A percentile compares a stretch with the other conserved stretches of the same genome.
Conservation (phyloP, 23 tunicate genomes). For the Styela plicata region DNA sequence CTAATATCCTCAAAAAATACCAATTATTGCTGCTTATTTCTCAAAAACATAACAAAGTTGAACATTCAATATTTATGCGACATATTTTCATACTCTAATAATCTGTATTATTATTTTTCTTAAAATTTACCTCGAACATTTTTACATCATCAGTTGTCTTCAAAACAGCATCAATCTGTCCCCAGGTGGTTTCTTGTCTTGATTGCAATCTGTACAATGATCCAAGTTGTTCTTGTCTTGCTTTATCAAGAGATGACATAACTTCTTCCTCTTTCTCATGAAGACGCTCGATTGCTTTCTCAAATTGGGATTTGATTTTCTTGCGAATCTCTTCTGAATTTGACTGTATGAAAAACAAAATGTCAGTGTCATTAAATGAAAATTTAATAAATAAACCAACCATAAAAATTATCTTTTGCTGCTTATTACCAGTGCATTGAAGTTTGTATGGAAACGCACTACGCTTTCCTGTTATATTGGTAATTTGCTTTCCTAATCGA, state of each 20-base stretch:
- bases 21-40: neutral
- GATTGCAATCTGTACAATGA: conserved; percentile 61
- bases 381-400: no score
- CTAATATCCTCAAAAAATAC: neutral
- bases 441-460: no score
- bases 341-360: no score
- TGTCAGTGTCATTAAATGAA: no score
- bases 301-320: conserved; percentile 74
- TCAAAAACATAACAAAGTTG: neutral
- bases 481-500: no score
- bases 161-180: conserved; percentile 84
- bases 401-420: no score
- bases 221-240: conserved; percentile 41
- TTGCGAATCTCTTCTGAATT: conserved; percentile 67
- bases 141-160: conserved; percentile 73
- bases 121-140: conserved; percentile 78
- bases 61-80: neutral
- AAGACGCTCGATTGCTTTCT: conserved; percentile 49
- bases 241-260: conserved; percentile 46
- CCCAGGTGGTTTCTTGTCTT: conserved; percentile 87
- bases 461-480: no score
- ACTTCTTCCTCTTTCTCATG: conserved; percentile 76
- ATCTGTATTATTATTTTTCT: no score
- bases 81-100: neutral
- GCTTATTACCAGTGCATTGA: no score